phyloP scores from a whole-genome alignment of 1,140 invertebrate genomes.

The Drosophila saltans region DNA sequence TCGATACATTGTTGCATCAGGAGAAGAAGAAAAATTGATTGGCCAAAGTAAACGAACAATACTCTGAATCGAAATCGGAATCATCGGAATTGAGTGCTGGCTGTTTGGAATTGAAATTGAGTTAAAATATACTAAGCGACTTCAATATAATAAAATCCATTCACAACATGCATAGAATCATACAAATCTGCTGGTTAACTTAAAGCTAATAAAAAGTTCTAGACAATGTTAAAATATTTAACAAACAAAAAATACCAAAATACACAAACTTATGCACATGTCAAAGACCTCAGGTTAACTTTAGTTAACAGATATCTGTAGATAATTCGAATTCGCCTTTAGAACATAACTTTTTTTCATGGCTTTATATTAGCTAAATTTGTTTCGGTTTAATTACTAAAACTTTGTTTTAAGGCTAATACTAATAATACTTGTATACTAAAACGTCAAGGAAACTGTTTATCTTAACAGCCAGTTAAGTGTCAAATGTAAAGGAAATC shows the following conservation, averaged over 20 bases:
- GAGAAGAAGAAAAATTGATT: slow-evolving; percentile 48
- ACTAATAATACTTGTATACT: no score
- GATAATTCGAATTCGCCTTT: no score
- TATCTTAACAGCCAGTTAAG: background rate
- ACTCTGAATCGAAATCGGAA: slow-evolving; percentile 6
- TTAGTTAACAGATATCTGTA: no score
- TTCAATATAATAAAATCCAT: background rate
- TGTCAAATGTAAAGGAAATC: background rate
- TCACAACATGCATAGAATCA: background rate
- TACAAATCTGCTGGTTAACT: no score
- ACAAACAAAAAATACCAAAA: no score
- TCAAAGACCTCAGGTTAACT: no score
- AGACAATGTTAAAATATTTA: background rate
- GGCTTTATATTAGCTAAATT: no score
- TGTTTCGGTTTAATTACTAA: no score
- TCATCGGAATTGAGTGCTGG: slow-evolving; percentile 7
- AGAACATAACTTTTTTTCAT: no score
- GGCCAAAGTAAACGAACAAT: slow-evolving; percentile 22
- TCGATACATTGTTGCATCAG: slow-evolving; percentile 58
- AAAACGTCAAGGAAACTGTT: no score
- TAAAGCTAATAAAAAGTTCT: background rate
- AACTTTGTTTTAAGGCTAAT: no score
- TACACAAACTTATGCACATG: no score
- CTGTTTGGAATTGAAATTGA: slow-evolving; percentile 5
- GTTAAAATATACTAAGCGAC: slow-evolving; percentile 8